Evolutionary conservation across 2,888 invertebrate species (phyloP).

Genomic region (Caenorhabditis angaria): DNA sequence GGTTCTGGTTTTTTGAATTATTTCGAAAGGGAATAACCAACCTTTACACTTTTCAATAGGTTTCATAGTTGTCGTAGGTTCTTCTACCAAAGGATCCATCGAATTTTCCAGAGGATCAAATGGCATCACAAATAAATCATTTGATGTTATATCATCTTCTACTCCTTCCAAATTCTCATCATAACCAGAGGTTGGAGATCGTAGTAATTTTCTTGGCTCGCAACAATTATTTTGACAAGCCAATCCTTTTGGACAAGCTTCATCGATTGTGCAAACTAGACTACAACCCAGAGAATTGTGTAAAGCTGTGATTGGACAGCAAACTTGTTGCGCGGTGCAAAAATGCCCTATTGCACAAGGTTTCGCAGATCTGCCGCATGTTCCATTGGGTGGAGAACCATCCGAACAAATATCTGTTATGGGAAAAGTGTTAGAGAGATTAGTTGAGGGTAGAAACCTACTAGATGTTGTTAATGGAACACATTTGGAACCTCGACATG

Average conservation of each 20-base stretch:
- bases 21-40: neutral
- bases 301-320: conserved; percentile 42
- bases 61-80: neutral
- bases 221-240: conserved; percentile 52
- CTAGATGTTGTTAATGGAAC: conserved; percentile 46
- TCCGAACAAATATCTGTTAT: conserved; percentile 49
- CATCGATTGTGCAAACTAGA: conserved; percentile 44
- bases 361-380: conserved; percentile 18
- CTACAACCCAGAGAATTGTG: conserved; percentile 31
- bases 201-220: conserved; percentile 32
- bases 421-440: conserved; percentile 7
- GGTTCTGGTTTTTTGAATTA: neutral
- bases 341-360: conserved; percentile 35
- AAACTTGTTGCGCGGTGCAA: conserved; percentile 52
- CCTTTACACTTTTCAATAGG: neutral
- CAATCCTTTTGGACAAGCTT: conserved; percentile 46
- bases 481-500: conserved; percentile 44
- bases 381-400: conserved; percentile 48
- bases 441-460: conserved; percentile 25
- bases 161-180: conserved; percentile 8
- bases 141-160: conserved; percentile 7
- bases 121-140: conserved; percentile 17
- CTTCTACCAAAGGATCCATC: neutral
- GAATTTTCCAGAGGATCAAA: neutral
- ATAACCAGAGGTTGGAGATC: conserved; percentile 19